phyloP scores from a whole-genome alignment of 2,113 vertebrate genomes.

The Brachyistius frenatus region DNA sequence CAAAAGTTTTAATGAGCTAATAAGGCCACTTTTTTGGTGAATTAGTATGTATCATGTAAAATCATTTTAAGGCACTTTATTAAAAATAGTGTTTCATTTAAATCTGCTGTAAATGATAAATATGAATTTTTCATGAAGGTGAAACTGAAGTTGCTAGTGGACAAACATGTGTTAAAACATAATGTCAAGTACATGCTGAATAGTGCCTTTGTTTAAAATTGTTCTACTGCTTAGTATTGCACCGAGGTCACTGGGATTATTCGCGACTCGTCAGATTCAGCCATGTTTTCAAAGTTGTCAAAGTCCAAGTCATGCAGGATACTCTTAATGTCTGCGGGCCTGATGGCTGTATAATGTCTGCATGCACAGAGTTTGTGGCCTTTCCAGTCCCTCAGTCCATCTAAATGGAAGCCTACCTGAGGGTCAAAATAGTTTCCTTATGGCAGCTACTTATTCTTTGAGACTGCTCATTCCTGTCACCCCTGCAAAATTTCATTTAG shows the following conservation, averaged over 20 bases:
- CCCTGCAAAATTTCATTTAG: slow-evolving; percentile 21
- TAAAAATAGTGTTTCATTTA: background rate
- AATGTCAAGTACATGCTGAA: background rate
- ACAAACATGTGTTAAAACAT: background rate
- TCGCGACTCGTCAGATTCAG: no score
- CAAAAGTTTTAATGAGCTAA: slow-evolving; percentile 50
- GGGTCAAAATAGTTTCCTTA: background rate
- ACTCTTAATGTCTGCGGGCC: background rate
- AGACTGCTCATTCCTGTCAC: slow-evolving; percentile 37
- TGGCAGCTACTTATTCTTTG: slow-evolving; percentile 35
- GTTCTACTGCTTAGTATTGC: background rate
- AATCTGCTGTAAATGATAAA: no score
- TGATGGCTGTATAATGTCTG: background rate
- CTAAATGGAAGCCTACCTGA: slow-evolving; percentile 8
- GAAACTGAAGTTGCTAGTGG: background rate
- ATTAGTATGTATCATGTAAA: slow-evolving; percentile 14
- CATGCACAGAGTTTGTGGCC: background rate
- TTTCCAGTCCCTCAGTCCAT: slow-evolving; percentile 11
- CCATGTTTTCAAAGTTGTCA: background rate
- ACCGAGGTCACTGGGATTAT: background rate
- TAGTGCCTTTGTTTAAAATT: slow-evolving; percentile 5
- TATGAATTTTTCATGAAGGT: background rate
- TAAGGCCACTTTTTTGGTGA: slow-evolving; percentile 5
- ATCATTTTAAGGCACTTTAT: slow-evolving; percentile 7
- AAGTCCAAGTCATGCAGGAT: background rate